These are phyloP conservation scores for Sclerurus mexicanus DNA, from an alignment of 2,113 vertebrate species.

Conservation along the genomic window DNA sequence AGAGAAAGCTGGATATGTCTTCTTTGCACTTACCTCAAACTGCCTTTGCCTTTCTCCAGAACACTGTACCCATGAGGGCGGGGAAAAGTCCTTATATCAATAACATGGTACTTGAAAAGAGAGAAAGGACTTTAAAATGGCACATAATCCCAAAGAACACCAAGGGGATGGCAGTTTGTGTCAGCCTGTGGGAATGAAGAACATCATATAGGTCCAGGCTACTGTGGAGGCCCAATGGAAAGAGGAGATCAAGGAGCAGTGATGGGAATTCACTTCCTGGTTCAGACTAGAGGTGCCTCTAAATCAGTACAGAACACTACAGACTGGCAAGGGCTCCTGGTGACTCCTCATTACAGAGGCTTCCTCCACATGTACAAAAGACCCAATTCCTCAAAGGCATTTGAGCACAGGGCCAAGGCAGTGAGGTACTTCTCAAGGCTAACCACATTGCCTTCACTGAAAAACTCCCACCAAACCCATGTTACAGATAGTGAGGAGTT, in stretches of 20 bases:
- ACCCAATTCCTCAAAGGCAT: neutral
- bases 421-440: neutral
- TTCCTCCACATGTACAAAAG: neutral
- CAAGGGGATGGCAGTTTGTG: neutral
- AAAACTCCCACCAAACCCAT: neutral
- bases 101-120: neutral
- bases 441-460: neutral
- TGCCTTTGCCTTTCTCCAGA: neutral
- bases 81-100: neutral
- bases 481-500: neutral
- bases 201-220: neutral
- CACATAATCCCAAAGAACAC: neutral
- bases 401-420: neutral
- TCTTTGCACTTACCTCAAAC: neutral
- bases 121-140: neutral
- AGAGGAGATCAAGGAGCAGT: neutral
- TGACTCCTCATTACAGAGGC: neutral
- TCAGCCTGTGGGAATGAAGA: neutral
- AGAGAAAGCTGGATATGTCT: neutral
- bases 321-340: neutral
- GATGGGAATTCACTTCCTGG: neutral
- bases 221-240: neutral
- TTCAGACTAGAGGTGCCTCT: neutral
- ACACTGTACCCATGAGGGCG: neutral
- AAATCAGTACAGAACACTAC: neutral